Base-by-base conservation (phyloP, 1,140 invertebrate species). In the Drosophila chauvacae region DNA sequence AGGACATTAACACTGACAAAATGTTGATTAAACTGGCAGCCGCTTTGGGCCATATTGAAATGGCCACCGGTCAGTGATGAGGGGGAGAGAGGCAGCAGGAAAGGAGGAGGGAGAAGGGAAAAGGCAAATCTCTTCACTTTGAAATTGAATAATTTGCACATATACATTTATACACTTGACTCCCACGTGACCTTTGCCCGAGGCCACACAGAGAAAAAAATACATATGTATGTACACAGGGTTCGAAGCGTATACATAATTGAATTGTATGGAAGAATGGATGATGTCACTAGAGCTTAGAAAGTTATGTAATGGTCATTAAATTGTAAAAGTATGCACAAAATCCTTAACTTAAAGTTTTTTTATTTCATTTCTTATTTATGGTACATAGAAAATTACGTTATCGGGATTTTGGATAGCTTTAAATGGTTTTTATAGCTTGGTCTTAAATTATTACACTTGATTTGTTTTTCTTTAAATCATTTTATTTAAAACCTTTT, bases 1-100 rank as follows among this genome's bases (percentile, higher is more conserved):
- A 56, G 28, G 74, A 77, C 74, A 77, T 77, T 77, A 77, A 77
- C 74, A 77, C 74, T 60, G 74, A 77, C 74, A 55, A 51, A 72
- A 73, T 73, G 68, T 73, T 73, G 70, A 73, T 73, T 73, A 73
- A 73, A 72, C 70, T 60, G 70, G 55, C 68, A 60, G 44, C n/a
- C 37, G 55, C 70, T 72, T 72, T 51, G 70, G 70, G 70, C 53
- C 70, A 72, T 72, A 60, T 73, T 60, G 66, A 69, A 70, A 68
- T 70, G 66, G 66, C 63, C 66, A 70, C 14, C 41, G 66, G 66
- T 70, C 66, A 68, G 23, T 4, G 44, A 13, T 20, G 13, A 9
- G 18, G 18, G 28, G 26, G 4, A 13, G 20, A 18, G 26, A 18
- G 26, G 48, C 11, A 30, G 2, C 9, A 13, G 1, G 48, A 16